Evolutionary conservation across 2,113 vertebrate species (phyloP), one percentile per base, ranked within the genome.

Genomic region (Bungarus multicinctus): DNA sequence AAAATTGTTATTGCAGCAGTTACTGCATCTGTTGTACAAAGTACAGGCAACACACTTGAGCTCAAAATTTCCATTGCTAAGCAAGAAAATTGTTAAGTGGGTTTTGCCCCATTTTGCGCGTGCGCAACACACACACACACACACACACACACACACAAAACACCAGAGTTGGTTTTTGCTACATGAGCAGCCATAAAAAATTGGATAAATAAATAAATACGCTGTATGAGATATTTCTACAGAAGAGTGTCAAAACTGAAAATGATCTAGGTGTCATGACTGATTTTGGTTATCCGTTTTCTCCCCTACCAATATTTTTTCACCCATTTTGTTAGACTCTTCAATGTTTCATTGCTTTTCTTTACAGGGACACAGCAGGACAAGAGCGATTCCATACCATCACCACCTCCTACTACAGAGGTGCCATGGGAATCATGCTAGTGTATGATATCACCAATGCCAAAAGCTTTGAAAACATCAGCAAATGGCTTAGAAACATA

Each of bases 391-490:
- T 99, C 98, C 99, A 99, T 97, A 99, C 99, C 97, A 99, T 99
- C 98, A 99, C 99, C 98, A 99, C 99, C 96, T 99, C 99, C 96
- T 99, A 99, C 96, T 99, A 99, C 98, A 98, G 99, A 97, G 99
- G 99, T 85, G 99, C 99, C 97, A 99, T 99, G 99, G 99, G 99
- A 93, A 99, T 99, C 97, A 99, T 99, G 99, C 98, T 99, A 96
- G 99, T 99, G 86, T 99, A 99, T 90, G 99, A 99, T 98, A 99
- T 99, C 98, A 99, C 99, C 96, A 99, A 99, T 58, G 99, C 98
- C 97, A 99, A 99, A 98, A 99, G 99, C 98, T 99, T 99, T 81
- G 99, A 99, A 97, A 99, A 99, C 98, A 99, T 99, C 98, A 99
- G 99, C 98, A 99, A 99, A 97, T 99, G 99, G 99, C 98, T 99